Conservation (phyloP, 2,797 vertebrate species). For the Meriones psammophilus region DNA sequence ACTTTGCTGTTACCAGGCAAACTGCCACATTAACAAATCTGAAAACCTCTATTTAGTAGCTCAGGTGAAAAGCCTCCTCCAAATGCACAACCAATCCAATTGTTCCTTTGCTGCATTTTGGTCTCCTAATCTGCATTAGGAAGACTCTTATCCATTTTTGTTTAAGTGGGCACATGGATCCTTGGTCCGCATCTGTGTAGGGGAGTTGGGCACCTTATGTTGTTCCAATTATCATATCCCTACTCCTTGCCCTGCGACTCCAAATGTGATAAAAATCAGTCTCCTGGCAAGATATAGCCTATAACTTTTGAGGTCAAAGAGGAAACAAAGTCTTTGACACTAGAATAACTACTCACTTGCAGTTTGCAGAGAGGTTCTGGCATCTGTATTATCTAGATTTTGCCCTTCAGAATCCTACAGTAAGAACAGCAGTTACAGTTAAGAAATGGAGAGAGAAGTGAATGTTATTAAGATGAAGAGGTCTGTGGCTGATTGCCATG, state of each 20-base stretch:
- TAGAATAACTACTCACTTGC: constrained; percentile 44
- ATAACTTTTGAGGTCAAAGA: constrained; percentile 57
- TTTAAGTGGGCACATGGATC: background rate
- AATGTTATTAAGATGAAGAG: constrained; percentile 32
- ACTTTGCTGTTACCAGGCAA: constrained; percentile 79
- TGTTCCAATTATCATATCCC: constrained; percentile 29
- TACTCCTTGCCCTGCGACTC: constrained; percentile 46
- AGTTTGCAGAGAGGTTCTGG: constrained; percentile 3
- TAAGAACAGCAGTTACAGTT: constrained; percentile 65
- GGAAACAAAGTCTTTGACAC: background rate
- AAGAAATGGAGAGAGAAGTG: constrained; percentile 31
- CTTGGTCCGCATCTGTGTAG: constrained; percentile 57
- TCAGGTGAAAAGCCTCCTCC: background rate
- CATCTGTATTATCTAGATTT: constrained; percentile 54
- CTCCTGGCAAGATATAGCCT: constrained; percentile 29
- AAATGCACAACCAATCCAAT: background rate
- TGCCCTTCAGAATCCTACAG: constrained; percentile 68
- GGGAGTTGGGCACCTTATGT: constrained; percentile 33
- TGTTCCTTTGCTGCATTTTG: constrained; percentile 60
- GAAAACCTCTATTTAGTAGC: constrained; percentile 52
- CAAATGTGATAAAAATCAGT: constrained; percentile 8
- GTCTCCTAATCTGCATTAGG: constrained; percentile 48
- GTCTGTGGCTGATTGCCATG: constrained; percentile 1
- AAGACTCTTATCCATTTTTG: background rate
- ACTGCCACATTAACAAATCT: constrained; percentile 79